Conservation (phyloP, 2,888 invertebrate genomes). For the Scaptomyza cyrtandrae region DNA sequence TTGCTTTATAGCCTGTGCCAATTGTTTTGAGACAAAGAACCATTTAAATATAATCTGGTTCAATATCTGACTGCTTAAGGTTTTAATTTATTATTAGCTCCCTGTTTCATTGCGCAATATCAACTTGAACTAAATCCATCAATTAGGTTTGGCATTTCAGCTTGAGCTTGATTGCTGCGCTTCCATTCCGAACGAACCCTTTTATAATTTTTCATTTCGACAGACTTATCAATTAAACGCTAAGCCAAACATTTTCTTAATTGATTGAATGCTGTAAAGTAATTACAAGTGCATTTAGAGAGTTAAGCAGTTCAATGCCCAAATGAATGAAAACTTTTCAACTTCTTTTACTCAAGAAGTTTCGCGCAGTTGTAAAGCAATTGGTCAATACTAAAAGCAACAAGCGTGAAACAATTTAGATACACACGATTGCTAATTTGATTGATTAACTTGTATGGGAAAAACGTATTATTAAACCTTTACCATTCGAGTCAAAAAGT, state of each 20-base stretch:
- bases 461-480: conserved; percentile 7
- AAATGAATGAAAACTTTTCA: conserved; percentile 35
- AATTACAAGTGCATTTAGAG: conserved; percentile 55
- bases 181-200: not conserved
- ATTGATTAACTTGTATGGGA: conserved; percentile 17
- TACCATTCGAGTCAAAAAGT: not conserved
- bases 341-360: conserved; percentile 6
- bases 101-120: conserved; percentile 2
- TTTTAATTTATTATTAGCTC: not conserved
- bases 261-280: conserved; percentile 68
- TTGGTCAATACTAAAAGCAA: conserved; percentile 8
- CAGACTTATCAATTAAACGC: conserved; percentile 58
- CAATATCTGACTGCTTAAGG: not conserved
- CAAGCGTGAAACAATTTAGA: conserved; percentile 10
- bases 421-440: conserved; percentile 3
- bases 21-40: not conserved
- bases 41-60: too few relatives aligned
- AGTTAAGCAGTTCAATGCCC: conserved; percentile 36
- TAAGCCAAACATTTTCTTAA: conserved; percentile 56
- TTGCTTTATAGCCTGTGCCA: not conserved
- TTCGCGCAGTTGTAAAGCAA: not conserved
- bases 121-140: conserved; percentile 56
- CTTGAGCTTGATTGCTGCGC: conserved; percentile 55
- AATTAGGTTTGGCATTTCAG: conserved; percentile 62
- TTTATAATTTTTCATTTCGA: conserved; percentile 4